These are phyloP conservation scores for Heliconius himera DNA, from an alignment of 1,140 invertebrate species.

Conservation along the genomic window DNA sequence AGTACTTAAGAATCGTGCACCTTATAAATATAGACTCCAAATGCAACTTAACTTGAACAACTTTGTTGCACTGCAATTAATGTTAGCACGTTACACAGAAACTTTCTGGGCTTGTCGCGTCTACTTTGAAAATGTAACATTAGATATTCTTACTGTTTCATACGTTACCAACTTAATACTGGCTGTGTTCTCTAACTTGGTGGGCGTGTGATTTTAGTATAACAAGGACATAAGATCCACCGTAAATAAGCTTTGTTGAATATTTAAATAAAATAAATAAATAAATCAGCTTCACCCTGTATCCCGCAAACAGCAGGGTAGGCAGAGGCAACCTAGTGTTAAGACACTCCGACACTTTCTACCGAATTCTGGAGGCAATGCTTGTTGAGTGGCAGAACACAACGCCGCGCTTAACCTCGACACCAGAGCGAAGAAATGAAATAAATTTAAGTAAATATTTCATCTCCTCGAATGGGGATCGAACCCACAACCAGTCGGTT, in stretches of 20 bases:
- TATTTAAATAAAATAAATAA: too few species aligned
- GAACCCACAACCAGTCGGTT: too few species aligned
- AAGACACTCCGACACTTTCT: too few species aligned
- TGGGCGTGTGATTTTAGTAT: not conserved
- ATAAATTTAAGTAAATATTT: too few species aligned
- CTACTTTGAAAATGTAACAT: slow-evolving; percentile 25
- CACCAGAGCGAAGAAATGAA: too few species aligned
- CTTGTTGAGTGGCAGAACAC: too few species aligned
- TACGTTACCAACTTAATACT: not conserved
- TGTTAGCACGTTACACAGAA: slow-evolving; percentile 45
- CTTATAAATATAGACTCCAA: slow-evolving; percentile 35
- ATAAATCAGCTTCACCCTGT: too few species aligned
- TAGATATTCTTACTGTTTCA: slow-evolving; percentile 28
- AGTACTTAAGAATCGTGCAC: slow-evolving; percentile 30
- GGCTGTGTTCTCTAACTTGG: not conserved
- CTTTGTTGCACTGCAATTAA: slow-evolving; percentile 48
- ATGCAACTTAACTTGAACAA: slow-evolving; percentile 37
- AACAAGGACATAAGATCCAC: not conserved
- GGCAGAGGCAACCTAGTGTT: too few species aligned
- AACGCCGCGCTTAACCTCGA: too few species aligned
- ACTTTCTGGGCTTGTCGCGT: slow-evolving; percentile 36
- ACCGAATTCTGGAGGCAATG: too few species aligned
- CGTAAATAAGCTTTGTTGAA: not conserved
- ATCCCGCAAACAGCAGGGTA: too few species aligned
- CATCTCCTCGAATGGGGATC: too few species aligned